Percentiles rank a stretch among this genome's conserved stretches.
Conservation (phyloP, 2,797 vertebrate species). For the Bradypodion ventrale region DNA sequence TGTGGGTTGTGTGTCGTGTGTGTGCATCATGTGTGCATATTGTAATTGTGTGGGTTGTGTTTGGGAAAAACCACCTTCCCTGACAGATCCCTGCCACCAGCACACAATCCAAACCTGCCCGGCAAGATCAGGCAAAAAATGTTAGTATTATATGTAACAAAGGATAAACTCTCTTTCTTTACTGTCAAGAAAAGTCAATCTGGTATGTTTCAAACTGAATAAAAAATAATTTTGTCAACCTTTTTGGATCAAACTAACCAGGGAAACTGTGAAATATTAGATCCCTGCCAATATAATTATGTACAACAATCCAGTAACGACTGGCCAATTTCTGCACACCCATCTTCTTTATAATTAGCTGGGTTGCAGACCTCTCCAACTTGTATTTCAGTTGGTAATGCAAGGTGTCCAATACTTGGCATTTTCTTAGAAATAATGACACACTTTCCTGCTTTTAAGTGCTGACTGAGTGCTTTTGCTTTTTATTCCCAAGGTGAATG, state of each 20-base stretch:
- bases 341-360: constrained; percentile 62
- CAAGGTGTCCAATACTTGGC: constrained; percentile 70
- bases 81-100: no score
- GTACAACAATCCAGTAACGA: constrained; percentile 46
- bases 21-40: no score
- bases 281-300: constrained; percentile 7
- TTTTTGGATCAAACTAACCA: constrained; percentile 23
- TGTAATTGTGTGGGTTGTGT: no score
- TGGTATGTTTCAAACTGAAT: constrained; percentile 33
- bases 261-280: constrained; percentile 8
- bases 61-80: no score
- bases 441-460: constrained; percentile 79
- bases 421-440: constrained; percentile 79
- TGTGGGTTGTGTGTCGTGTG: no score
- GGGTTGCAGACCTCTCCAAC: constrained; percentile 71
- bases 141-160: constrained; percentile 28
- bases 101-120: no score
- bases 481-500: constrained; percentile 80
- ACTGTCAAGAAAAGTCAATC: constrained; percentile 17
- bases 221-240: neutral
- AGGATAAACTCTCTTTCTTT: constrained; percentile 6
- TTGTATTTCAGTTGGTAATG: constrained; percentile 75
- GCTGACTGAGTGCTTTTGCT: constrained; percentile 79
- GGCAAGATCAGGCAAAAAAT: no score
- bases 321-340: constrained; percentile 58